Conservation (phyloP, 1,140 invertebrate species). For the Leguminivora glycinivorella region DNA sequence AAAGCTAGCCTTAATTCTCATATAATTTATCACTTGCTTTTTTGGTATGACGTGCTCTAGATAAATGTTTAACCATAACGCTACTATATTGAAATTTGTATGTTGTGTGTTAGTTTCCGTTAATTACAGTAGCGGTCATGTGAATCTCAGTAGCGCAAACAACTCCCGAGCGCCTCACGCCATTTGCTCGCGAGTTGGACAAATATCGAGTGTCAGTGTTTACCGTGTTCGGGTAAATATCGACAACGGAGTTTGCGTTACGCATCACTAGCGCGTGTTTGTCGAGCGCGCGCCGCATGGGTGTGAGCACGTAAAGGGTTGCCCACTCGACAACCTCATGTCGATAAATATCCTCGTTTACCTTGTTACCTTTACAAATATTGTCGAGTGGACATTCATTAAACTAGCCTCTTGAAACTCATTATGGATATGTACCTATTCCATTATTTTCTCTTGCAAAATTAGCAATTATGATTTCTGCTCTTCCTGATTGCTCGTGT, state of each 20-base stretch:
- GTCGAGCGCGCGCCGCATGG: slow-evolving; percentile 51
- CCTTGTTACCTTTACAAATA: slow-evolving; percentile 69
- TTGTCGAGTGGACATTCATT: slow-evolving; percentile 59
- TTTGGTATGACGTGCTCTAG: slow-evolving; percentile 12
- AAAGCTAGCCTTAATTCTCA: neutral
- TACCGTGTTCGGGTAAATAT: slow-evolving; percentile 71
- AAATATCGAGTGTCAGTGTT: slow-evolving; percentile 74
- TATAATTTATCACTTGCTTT: neutral
- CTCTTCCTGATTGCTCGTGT: slow-evolving; percentile 4
- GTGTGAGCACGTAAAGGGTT: slow-evolving; percentile 67
- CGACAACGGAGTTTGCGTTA: slow-evolving; percentile 76
- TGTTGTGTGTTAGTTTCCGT: slow-evolving; percentile 38
- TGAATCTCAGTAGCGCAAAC: slow-evolving; percentile 63
- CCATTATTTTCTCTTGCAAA: slow-evolving; percentile 42
- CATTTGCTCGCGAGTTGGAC: slow-evolving; percentile 70
- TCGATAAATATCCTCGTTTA: slow-evolving; percentile 72
- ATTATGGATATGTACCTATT: slow-evolving; percentile 45
- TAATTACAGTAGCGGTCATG: slow-evolving; percentile 69
- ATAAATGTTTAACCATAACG: slow-evolving; percentile 9
- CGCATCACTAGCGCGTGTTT: slow-evolving; percentile 77
- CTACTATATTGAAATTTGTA: slow-evolving; percentile 24
- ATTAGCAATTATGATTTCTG: slow-evolving; percentile 20
- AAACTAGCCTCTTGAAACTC: slow-evolving; percentile 42
- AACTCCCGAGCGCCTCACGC: slow-evolving; percentile 57
- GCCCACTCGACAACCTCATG: slow-evolving; percentile 65